Percentiles rank a stretch among this genome's conserved stretches.
Conservation (phyloP, 2,113 vertebrate species). For the Pseudolaguvia tuberculata region DNA sequence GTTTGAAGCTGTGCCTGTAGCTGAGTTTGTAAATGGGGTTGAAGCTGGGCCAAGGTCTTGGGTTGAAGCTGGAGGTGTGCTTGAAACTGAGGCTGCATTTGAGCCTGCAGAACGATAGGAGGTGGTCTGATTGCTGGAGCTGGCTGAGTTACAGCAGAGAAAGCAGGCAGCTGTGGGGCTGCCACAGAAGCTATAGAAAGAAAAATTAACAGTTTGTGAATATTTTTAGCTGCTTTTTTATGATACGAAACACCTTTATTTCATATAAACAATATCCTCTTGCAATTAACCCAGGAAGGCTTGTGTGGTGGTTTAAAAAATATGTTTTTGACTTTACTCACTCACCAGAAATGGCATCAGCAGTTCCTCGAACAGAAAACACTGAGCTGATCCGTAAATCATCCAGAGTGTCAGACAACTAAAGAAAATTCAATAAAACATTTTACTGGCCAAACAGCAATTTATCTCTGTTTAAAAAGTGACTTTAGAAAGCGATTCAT, state of each 20-base stretch:
- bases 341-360: slow-evolving; percentile 76
- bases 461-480: too few relatives aligned
- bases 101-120: slow-evolving; percentile 26
- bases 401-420: slow-evolving; percentile 79
- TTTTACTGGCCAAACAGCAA: background rate
- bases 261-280: background rate
- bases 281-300: background rate
- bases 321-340: too few relatives aligned
- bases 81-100: slow-evolving; percentile 35
- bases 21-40: slow-evolving; percentile 44
- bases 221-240: background rate
- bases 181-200: slow-evolving; percentile 31
- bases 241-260: too few relatives aligned
- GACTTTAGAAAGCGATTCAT: too few relatives aligned
- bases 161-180: slow-evolving; percentile 12
- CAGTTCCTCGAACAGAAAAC: slow-evolving; percentile 82
- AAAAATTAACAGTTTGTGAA: background rate
- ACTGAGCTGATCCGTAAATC: slow-evolving; percentile 96
- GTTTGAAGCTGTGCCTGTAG: slow-evolving; percentile 32
- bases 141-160: slow-evolving; percentile 5
- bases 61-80: slow-evolving; percentile 37
- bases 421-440: background rate
- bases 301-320: background rate
- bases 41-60: slow-evolving; percentile 38
- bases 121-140: slow-evolving; percentile 7